Conservation (phyloP, 2,797 vertebrate species). For the Parauchenoglanis ngamensis region DNA sequence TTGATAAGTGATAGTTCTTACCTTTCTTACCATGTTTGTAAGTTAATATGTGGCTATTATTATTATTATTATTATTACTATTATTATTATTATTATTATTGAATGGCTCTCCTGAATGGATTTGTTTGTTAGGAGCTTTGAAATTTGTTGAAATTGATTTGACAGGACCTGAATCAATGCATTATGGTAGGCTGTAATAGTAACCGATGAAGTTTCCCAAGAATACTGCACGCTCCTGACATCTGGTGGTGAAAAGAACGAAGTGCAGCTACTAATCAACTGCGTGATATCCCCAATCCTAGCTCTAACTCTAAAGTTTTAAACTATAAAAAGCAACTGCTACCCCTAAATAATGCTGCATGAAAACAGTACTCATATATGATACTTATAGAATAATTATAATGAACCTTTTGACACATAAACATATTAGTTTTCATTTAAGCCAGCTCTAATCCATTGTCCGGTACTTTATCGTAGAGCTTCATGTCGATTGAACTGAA, state of each 20-base stretch:
- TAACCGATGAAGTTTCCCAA: background rate
- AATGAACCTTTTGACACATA: background rate
- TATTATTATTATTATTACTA: no score
- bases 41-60: no score
- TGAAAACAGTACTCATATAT: background rate
- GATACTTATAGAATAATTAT: background rate
- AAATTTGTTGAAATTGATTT: background rate
- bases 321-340: background rate
- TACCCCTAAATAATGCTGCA: background rate
- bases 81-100: no score
- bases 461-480: background rate
- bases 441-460: background rate
- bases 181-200: background rate
- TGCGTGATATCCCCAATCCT: background rate
- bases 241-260: background rate
- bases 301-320: background rate
- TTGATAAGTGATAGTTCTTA: no score
- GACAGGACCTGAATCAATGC: background rate
- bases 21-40: no score
- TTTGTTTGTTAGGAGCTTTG: background rate
- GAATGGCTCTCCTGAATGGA: background rate
- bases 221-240: background rate
- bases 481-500: background rate
- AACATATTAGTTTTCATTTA: background rate
- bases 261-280: background rate